Conservation (phyloP, 2,113 vertebrate genomes). For the Monopterus albus region DNA sequence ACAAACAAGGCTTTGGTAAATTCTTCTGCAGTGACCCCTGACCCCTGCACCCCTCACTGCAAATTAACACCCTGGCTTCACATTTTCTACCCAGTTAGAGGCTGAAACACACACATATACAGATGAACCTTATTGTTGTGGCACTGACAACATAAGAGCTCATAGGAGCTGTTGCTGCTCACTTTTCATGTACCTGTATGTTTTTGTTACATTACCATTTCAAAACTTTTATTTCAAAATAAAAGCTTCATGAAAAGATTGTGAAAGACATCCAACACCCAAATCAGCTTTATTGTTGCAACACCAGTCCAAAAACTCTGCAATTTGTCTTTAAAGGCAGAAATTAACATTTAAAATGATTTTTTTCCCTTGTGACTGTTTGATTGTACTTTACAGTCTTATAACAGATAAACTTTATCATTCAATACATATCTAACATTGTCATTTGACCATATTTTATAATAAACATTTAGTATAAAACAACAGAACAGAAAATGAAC, state of each 20-base stretch:
- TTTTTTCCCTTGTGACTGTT: constrained; percentile 36
- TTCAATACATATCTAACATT: constrained; percentile 26
- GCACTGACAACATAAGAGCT: no score
- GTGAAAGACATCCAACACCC: background rate
- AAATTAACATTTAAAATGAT: constrained; percentile 38
- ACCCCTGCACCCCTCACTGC: constrained; percentile 35
- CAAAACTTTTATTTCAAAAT: no score
- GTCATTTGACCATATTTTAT: constrained; percentile 14
- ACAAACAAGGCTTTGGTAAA: constrained; percentile 65
- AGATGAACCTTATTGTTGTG: no score
- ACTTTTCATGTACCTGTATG: no score
- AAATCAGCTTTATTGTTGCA: constrained; percentile 51
- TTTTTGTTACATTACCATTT: no score
- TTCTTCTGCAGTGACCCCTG: constrained; percentile 72
- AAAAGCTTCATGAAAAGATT: no score
- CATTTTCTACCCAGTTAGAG: constrained; percentile 54
- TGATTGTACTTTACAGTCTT: constrained; percentile 11
- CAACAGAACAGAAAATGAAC: constrained; percentile 17
- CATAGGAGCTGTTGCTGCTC: no score
- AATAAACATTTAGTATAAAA: constrained; percentile 43
- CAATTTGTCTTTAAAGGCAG: background rate
- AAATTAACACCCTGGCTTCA: constrained; percentile 76
- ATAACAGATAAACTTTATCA: constrained; percentile 1
- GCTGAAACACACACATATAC: background rate
- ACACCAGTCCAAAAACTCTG: constrained; percentile 24